A percentile compares a stretch with the other conserved stretches of the same genome.
Evolutionary conservation across 2,888 invertebrate species (phyloP).

Genomic region (Ellobium chinense): DNA sequence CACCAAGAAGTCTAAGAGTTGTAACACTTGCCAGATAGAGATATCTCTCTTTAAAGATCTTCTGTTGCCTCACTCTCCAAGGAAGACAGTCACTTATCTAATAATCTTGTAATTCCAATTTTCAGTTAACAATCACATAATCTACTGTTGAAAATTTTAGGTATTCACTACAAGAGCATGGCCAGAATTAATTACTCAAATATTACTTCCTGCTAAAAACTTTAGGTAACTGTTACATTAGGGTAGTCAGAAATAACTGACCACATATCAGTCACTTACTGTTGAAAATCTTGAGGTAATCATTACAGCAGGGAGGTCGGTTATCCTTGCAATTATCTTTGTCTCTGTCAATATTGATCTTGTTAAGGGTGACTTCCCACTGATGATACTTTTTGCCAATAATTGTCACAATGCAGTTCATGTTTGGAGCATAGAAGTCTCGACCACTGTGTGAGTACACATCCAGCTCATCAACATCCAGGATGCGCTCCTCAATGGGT

Average conservation of each 20-base stretch:
- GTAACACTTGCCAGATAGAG: too few relatives aligned
- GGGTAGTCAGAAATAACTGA: background rate
- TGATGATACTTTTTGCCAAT: slow-evolving; percentile 57
- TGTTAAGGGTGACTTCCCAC: slow-evolving; percentile 52
- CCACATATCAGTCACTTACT: slow-evolving; percentile 47
- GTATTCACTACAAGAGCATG: too few relatives aligned
- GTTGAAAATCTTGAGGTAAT: slow-evolving; percentile 60
- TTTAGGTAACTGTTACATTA: background rate
- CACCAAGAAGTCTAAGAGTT: too few relatives aligned
- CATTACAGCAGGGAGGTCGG: slow-evolving; percentile 54
- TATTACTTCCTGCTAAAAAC: too few relatives aligned
- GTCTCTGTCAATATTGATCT: slow-evolving; percentile 53
- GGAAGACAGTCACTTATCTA: too few relatives aligned
- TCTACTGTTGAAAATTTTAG: too few relatives aligned
- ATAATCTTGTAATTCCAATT: too few relatives aligned
- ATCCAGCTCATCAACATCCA: slow-evolving; percentile 29
- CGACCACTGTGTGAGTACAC: slow-evolving; percentile 51
- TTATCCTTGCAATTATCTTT: slow-evolving; percentile 47
- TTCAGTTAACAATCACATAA: too few relatives aligned
- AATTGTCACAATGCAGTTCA: slow-evolving; percentile 59
- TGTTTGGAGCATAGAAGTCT: slow-evolving; percentile 50
- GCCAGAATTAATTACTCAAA: too few relatives aligned
- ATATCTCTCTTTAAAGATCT: too few relatives aligned
- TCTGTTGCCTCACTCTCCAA: too few relatives aligned
- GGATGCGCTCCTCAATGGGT: slow-evolving; percentile 24